Evolutionary conservation across 2,888 invertebrate genomes (phyloP), one percentile per base, ranked within the genome.

Genomic region (Xestia xanthographa): DNA sequence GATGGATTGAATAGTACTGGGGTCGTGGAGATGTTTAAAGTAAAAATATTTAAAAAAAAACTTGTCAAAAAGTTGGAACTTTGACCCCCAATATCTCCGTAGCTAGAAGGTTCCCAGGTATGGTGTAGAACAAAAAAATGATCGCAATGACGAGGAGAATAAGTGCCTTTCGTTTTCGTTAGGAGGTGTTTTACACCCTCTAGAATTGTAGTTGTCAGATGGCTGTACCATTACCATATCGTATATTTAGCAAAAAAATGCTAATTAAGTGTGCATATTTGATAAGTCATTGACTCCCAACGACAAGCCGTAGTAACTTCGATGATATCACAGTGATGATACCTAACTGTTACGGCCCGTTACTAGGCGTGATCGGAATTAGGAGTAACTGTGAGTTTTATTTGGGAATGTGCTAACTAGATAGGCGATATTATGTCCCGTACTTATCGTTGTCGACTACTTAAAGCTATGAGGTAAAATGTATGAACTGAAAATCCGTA

Each of bases 251-350:
- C 41, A 63, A 63, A 63, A 38, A 41, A n/a, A 63, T 63, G 63
- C 63, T 41, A 63, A 63, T n/a, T 41, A 41, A 0, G 41, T 63
- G 41, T 26, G 41, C 63, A 41, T 63, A 63, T 63, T 63, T 63
- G n/a, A 26, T 17, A 63, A 41, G 63, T 63, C 63, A 26, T 63
- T 63, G 63, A 63, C 63, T 41, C 8, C 63, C 17, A 63, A 41
- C 63, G 41, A 41, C 17, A 14, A 20, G 53, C 53, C 53, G 53
- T 50, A 14, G 63, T 63, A 41, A 14, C 63, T 34, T 41, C 63
- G 41, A 63, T n/a, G n/a, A 63, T 8, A 63, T n/a, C 63, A 26
- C n/a, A 41, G 41, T 63, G n/a, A 63, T 63, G 62, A 62, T 41
- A n/a, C n/a, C n/a, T n/a, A 63, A 41, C 63, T 41, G 63, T 41